A percentile compares a stretch with the other conserved stretches of the same genome.
Conservation (phyloP, 2,888 invertebrate genomes). For the Augiades crinisus region DNA sequence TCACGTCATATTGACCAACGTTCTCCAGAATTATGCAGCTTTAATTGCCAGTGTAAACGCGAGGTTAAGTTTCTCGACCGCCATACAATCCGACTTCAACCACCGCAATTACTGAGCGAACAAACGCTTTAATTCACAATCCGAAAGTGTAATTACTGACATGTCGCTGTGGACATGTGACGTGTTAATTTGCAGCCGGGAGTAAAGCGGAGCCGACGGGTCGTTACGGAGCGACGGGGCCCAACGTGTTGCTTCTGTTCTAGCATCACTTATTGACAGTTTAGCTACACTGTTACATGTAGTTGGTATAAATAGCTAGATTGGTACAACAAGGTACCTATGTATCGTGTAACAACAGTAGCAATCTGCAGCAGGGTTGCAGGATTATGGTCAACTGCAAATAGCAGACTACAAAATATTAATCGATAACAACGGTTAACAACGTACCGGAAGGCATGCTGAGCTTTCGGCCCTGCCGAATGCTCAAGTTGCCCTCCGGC, state of each 20-base stretch:
- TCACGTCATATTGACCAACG: neutral
- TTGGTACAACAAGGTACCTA: too few relatives aligned
- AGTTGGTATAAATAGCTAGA: neutral
- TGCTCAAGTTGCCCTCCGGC: too few relatives aligned
- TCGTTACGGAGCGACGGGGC: neutral
- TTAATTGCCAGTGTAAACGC: too few relatives aligned
- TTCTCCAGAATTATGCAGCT: too few relatives aligned
- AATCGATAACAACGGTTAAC: too few relatives aligned
- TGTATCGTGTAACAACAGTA: too few relatives aligned
- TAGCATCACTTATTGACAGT: neutral
- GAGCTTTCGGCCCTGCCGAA: too few relatives aligned
- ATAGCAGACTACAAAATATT: too few relatives aligned
- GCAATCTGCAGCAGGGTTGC: too few relatives aligned
- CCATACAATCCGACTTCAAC: constrained; percentile 5
- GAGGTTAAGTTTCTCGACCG: neutral
- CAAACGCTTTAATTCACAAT: constrained; percentile 44
- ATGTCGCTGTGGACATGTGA: constrained; percentile 32
- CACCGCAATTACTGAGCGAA: constrained; percentile 32
- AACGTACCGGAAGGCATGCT: too few relatives aligned
- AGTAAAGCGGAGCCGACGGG: neutral
- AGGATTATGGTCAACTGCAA: too few relatives aligned
- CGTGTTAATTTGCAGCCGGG: constrained; percentile 30
- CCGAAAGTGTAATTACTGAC: constrained; percentile 42
- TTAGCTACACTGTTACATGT: too few relatives aligned
- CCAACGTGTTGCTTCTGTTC: neutral